Conservation (phyloP, 2,113 vertebrate species). For the Brevimyrus niger region DNA sequence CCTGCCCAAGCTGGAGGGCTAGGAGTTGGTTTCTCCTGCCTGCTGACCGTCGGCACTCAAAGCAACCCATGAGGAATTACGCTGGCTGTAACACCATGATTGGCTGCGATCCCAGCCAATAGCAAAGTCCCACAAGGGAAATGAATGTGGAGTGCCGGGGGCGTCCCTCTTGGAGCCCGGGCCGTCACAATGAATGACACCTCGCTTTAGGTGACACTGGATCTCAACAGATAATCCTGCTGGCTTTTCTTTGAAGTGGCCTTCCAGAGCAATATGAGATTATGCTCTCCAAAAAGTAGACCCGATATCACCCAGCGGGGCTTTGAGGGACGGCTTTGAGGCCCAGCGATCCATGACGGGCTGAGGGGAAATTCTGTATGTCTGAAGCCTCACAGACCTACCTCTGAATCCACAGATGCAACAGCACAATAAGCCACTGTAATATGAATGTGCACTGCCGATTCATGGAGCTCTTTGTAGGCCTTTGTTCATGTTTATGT, state of each 20-base stretch:
- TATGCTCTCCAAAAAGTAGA: neutral
- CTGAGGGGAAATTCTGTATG: neutral
- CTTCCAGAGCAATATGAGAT: slow-evolving; percentile 13
- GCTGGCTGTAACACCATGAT: slow-evolving; percentile 34
- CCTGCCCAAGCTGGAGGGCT: neutral
- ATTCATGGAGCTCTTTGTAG: neutral
- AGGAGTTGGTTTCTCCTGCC: neutral
- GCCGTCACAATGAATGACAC: slow-evolving; percentile 26
- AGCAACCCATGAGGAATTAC: slow-evolving; percentile 29
- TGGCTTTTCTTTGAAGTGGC: slow-evolving; percentile 13
- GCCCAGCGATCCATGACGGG: neutral
- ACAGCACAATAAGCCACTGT: neutral
- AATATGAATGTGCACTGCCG: neutral
- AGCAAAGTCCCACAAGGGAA: slow-evolving; percentile 26
- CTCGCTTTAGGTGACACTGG: slow-evolving; percentile 27
- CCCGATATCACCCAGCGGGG: slow-evolving; percentile 1
- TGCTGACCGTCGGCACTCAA: slow-evolving; percentile 16
- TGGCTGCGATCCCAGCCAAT: slow-evolving; percentile 39
- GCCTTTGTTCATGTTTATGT: neutral
- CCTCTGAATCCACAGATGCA: neutral
- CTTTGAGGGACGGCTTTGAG: neutral
- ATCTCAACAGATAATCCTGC: slow-evolving; percentile 25
- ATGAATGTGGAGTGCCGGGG: slow-evolving; percentile 22
- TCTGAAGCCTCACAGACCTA: neutral
- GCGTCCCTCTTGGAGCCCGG: neutral